Evolutionary conservation across 2,797 vertebrate species (phyloP).

Genomic region (Saguinus oedipus): DNA sequence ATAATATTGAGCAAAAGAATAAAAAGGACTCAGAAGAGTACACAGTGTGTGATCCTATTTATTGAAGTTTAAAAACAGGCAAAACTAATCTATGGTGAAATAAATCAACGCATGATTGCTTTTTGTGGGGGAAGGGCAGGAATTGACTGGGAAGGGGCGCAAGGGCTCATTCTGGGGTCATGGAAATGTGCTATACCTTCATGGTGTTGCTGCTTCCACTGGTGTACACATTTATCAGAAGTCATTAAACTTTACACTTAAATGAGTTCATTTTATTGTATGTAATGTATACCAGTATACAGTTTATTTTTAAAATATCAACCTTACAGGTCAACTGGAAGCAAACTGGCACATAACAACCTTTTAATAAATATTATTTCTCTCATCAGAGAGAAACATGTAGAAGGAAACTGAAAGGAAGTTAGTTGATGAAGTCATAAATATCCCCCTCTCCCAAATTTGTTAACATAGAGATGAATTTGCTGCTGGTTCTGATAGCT

Average conservation of each 20-base stretch:
- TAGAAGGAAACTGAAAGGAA: background rate
- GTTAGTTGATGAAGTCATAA: background rate
- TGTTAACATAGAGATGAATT: background rate
- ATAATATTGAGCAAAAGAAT: background rate
- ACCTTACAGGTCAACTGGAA: background rate
- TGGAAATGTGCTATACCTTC: background rate
- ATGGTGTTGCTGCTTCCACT: background rate
- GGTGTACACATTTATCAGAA: background rate
- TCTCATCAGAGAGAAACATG: background rate
- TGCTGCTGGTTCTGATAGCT: slow-evolving; percentile 19
- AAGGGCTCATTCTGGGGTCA: background rate
- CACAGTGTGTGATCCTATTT: too few relatives aligned
- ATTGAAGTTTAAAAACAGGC: background rate
- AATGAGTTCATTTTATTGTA: background rate
- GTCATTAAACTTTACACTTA: background rate
- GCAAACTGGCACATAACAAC: background rate
- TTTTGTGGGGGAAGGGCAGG: too few relatives aligned
- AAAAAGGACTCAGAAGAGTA: background rate
- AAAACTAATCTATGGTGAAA: background rate
- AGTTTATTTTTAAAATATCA: background rate
- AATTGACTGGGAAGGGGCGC: too few relatives aligned
- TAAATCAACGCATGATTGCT: background rate
- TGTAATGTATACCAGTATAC: background rate
- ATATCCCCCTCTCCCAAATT: background rate
- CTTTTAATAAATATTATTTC: background rate